Conservation (phyloP, 2,797 vertebrate genomes). For the Nyctalus aviator region DNA sequence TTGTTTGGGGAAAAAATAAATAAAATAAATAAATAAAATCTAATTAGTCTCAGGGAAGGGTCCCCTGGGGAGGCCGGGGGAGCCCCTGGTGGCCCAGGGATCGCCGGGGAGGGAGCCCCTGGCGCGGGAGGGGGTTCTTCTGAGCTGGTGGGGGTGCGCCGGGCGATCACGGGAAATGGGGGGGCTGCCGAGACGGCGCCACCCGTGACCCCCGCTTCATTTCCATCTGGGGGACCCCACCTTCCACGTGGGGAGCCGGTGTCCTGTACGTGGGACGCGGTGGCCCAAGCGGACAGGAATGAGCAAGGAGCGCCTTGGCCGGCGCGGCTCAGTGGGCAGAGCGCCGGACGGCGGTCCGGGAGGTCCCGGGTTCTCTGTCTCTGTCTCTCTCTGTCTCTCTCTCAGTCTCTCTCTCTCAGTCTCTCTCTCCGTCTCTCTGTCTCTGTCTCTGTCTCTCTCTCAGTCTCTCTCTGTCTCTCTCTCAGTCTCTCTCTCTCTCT, state of each 20-base stretch:
- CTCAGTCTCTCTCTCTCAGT: too few relatives aligned
- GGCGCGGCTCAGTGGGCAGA: too few relatives aligned
- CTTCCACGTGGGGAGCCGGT: not conserved
- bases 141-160: constrained; percentile 76
- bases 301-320: too few relatives aligned
- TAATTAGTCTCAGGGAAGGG: constrained; percentile 87
- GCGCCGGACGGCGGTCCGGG: too few relatives aligned
- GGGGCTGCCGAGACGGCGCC: too few relatives aligned
- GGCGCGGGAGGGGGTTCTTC: constrained; percentile 61
- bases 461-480: too few relatives aligned
- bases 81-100: constrained; percentile 58
- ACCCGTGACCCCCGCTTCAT: not conserved
- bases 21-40: constrained; percentile 43
- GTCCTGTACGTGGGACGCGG: not conserved
- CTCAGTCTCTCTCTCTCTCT: too few relatives aligned
- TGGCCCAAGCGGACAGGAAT: not conserved
- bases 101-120: constrained; percentile 74
- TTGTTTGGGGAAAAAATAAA: not conserved
- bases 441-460: too few relatives aligned
- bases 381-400: too few relatives aligned
- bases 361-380: too few relatives aligned
- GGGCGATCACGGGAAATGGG: constrained; percentile 20
- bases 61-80: constrained; percentile 66
- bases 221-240: not conserved
- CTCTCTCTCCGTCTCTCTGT: too few relatives aligned